phyloP scores from a whole-genome alignment of 2,888 invertebrate genomes.

The Lasioglossum pauxillum region DNA sequence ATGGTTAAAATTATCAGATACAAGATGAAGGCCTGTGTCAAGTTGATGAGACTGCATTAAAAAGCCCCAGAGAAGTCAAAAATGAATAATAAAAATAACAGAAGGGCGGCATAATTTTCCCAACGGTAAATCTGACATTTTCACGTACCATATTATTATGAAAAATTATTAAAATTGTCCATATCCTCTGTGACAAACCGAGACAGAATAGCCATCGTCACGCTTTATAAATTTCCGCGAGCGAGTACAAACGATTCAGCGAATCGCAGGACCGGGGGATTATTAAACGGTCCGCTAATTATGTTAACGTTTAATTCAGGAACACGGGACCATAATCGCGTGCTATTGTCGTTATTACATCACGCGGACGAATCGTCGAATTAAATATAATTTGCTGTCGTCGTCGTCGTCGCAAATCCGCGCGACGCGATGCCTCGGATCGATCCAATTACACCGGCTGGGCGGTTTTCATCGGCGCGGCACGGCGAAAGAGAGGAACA shows the following conservation, averaged over 20 bases:
- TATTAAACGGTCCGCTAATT: slow-evolving; percentile 13
- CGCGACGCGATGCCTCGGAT: background rate
- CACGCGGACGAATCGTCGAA: slow-evolving; percentile 18
- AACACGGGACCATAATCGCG: background rate
- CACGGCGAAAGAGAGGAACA: background rate
- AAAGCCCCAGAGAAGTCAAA: background rate
- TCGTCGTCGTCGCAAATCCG: slow-evolving; percentile 12
- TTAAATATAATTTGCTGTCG: slow-evolving; percentile 26
- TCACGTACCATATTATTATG: background rate
- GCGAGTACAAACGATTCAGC: background rate
- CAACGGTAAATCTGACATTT: background rate
- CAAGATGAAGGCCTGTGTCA: background rate
- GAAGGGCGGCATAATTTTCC: background rate
- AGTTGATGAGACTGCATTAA: background rate
- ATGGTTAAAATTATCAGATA: background rate
- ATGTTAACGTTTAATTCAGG: slow-evolving; percentile 10
- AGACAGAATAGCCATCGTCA: background rate
- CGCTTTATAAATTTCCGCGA: background rate
- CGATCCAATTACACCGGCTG: slow-evolving; percentile 34
- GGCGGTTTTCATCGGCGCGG: background rate
- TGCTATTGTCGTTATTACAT: slow-evolving; percentile 19
- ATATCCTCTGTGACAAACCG: background rate
- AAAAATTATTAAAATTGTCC: background rate
- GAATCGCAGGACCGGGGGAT: background rate
- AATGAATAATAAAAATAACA: background rate